A percentile compares a stretch with the other conserved stretches of the same genome.
Evolutionary conservation across 2,888 invertebrate genomes (phyloP).

Genomic region (Pterobdella sp.): DNA sequence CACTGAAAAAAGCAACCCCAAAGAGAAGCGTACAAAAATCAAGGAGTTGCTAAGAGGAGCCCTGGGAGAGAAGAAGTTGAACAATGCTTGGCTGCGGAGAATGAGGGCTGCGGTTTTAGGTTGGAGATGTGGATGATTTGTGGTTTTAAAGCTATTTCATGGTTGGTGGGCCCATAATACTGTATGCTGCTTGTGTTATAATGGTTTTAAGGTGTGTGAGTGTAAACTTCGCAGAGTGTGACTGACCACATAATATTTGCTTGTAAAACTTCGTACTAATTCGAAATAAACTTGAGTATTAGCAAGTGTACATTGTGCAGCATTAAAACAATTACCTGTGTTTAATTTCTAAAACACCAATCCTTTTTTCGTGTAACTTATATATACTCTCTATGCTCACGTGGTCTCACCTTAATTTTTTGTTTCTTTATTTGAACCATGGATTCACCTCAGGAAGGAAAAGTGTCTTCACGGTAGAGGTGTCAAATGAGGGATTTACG

Average conservation of each 20-base stretch:
- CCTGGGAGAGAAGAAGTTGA: slow-evolving; percentile 38
- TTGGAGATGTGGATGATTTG: slow-evolving; percentile 14
- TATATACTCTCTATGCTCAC: too few species aligned
- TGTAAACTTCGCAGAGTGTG: too few species aligned
- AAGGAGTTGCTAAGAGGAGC: slow-evolving; percentile 32
- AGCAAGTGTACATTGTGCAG: too few species aligned
- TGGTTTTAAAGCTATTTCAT: background rate
- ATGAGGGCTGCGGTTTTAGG: slow-evolving; percentile 38
- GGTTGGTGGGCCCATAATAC: background rate
- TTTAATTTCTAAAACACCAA: too few species aligned
- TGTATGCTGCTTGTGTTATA: slow-evolving; percentile 9
- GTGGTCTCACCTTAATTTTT: too few species aligned
- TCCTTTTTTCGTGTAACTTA: too few species aligned
- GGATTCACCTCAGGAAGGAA: slow-evolving; percentile 34
- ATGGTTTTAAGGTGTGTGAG: background rate
- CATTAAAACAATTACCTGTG: too few species aligned
- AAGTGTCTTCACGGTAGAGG: slow-evolving; percentile 40
- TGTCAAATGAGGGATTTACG: slow-evolving; percentile 45
- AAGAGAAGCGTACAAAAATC: background rate
- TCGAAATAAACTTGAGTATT: too few species aligned
- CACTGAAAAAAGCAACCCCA: background rate
- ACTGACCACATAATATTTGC: too few species aligned
- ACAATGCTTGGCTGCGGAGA: slow-evolving; percentile 31
- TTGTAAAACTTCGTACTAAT: too few species aligned
- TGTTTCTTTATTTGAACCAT: too few species aligned